phyloP scores from a whole-genome alignment of 2,113 vertebrate genomes.

The Archilochus colubris region DNA sequence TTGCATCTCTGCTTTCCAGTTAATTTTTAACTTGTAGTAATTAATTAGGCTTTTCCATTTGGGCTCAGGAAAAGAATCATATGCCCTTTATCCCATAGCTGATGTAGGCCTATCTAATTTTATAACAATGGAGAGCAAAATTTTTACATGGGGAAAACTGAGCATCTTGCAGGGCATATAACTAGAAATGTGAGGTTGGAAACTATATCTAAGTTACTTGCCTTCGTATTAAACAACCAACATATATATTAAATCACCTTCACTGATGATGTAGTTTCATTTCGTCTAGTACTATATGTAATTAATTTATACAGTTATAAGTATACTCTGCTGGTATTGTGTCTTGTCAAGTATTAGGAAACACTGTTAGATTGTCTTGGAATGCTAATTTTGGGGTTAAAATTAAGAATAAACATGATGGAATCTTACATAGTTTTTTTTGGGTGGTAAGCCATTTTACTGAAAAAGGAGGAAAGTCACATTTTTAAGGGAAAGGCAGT shows the following conservation, averaged over 20 bases:
- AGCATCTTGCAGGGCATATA: not conserved
- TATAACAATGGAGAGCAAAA: not conserved
- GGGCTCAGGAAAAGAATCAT: not conserved
- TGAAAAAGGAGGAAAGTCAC: not conserved
- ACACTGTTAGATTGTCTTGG: not conserved
- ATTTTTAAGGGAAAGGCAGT: not conserved
- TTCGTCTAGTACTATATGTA: not conserved
- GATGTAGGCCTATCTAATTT: not conserved
- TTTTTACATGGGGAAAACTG: not conserved
- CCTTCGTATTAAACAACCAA: not conserved
- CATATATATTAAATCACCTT: not conserved
- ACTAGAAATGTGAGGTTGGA: not conserved
- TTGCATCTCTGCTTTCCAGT: not conserved
- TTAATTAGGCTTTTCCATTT: constrained; percentile 1
- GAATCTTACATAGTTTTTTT: not conserved
- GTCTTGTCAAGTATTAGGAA: not conserved
- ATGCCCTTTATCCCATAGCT: not conserved
- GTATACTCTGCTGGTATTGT: not conserved
- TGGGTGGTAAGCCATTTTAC: not conserved
- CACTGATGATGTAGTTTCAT: not conserved
- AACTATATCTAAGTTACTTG: not conserved
- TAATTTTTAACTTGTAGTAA: not conserved
- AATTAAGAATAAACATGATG: not conserved
- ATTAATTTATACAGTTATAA: not conserved
- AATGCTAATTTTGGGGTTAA: not conserved